Conservation (phyloP, 1,140 invertebrate species). For the Drosophila kurseongensis region DNA sequence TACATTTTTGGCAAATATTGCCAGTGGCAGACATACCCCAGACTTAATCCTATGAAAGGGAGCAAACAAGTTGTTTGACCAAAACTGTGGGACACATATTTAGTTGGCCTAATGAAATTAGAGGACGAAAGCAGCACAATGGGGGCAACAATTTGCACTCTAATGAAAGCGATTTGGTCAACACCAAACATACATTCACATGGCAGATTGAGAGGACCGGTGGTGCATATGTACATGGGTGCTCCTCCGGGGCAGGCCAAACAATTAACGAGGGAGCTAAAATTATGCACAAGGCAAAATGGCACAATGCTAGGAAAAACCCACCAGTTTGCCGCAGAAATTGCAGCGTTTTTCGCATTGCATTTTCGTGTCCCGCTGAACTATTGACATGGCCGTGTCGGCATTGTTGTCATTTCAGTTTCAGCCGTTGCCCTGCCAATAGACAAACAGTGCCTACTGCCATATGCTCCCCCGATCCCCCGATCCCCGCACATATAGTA, state of each 20-base stretch:
- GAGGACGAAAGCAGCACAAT: constrained; percentile 10
- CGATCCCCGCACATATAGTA: constrained; percentile 4
- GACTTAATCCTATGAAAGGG: no score
- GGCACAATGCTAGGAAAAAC: constrained; percentile 25
- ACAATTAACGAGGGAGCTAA: constrained; percentile 33
- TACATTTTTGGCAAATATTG: background rate
- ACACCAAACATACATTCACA: constrained; percentile 9
- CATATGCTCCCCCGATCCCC: background rate
- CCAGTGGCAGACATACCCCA: background rate
- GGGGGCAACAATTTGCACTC: constrained; percentile 51
- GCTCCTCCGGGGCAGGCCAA: background rate
- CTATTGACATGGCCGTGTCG: constrained; percentile 70
- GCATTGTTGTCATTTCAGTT: constrained; percentile 42
- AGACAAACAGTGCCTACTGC: constrained; percentile 32
- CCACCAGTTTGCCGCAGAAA: constrained; percentile 24
- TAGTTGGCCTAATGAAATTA: constrained; percentile 36
- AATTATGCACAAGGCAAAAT: constrained; percentile 67
- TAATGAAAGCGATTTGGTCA: constrained; percentile 39
- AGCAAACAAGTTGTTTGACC: constrained; percentile 20
- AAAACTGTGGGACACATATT: constrained; percentile 15
- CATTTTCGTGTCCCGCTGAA: constrained; percentile 31
- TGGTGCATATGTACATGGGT: background rate
- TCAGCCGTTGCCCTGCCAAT: constrained; percentile 29
- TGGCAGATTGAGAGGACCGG: background rate
- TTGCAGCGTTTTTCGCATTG: constrained; percentile 42